Evolutionary conservation across 2,113 vertebrate species (phyloP).

Genomic region (Octodon degus): DNA sequence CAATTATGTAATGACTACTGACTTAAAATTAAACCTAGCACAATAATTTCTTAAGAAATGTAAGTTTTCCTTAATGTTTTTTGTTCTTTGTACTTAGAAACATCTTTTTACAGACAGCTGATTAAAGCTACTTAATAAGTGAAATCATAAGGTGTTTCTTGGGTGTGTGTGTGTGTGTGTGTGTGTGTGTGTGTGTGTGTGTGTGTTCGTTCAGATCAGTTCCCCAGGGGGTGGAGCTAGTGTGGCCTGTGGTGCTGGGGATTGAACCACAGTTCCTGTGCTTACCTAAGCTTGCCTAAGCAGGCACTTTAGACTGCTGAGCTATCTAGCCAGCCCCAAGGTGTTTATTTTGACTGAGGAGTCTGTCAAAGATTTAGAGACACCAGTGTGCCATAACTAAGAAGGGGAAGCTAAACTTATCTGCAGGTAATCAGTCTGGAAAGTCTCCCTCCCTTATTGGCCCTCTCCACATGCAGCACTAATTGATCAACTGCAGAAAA

Average conservation of each 20-base stretch:
- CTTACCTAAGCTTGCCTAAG: no score
- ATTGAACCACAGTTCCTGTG: no score
- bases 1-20: background rate
- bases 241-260: no score
- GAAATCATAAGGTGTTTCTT: background rate
- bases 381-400: background rate
- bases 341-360: background rate
- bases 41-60: background rate
- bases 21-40: background rate
- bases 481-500: background rate
- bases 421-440: background rate
- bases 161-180: no score
- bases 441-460: rapidly evolving
- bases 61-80: background rate
- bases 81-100: background rate
- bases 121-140: background rate
- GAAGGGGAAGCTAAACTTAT: background rate
- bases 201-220: no score
- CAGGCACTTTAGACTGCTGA: no score
- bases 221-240: no score
- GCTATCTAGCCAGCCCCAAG: background rate
- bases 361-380: background rate
- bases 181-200: no score
- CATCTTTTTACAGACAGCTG: background rate
- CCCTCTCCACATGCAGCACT: no score